These are phyloP conservation scores for Caretta caretta DNA, from an alignment of 2,113 vertebrate genomes.

Conservation along the genomic window DNA sequence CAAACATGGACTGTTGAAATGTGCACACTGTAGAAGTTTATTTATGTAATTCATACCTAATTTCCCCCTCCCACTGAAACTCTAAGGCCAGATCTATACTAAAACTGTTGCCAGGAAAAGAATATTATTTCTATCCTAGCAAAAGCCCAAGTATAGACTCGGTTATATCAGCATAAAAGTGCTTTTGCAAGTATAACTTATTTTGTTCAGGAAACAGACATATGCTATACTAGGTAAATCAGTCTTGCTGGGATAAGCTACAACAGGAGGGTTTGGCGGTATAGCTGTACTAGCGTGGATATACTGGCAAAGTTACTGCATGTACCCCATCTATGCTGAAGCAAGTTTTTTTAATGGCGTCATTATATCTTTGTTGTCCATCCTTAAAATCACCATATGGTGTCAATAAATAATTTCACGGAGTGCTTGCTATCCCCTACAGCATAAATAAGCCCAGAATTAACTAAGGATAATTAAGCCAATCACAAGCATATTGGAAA, in stretches of 20 bases:
- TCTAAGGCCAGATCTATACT: not conserved
- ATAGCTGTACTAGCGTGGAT: not conserved
- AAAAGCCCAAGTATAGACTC: not conserved
- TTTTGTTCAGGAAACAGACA: not conserved
- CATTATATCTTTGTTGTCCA: not conserved
- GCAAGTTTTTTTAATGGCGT: not conserved
- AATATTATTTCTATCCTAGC: not conserved
- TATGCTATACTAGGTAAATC: not conserved
- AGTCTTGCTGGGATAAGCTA: not conserved
- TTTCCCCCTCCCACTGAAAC: not conserved
- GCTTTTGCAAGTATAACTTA: not conserved
- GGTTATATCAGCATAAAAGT: too few species aligned
- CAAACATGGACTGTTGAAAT: not conserved
- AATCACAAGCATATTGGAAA: conserved; percentile 10
- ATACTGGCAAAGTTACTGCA: not conserved
- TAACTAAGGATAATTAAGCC: conserved; percentile 48
- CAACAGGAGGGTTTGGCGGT: not conserved
- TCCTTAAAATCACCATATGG: conserved; percentile 19
- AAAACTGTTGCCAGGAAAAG: not conserved
- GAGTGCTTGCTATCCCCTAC: not conserved
- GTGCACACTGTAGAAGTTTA: not conserved
- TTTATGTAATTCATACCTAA: not conserved
- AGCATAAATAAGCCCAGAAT: conserved; percentile 27
- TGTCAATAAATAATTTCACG: conserved; percentile 31
- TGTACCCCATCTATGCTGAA: not conserved